These are phyloP conservation scores for Cyclura pinguis DNA, from an alignment of 2,797 vertebrate genomes.

Conservation along the genomic window DNA sequence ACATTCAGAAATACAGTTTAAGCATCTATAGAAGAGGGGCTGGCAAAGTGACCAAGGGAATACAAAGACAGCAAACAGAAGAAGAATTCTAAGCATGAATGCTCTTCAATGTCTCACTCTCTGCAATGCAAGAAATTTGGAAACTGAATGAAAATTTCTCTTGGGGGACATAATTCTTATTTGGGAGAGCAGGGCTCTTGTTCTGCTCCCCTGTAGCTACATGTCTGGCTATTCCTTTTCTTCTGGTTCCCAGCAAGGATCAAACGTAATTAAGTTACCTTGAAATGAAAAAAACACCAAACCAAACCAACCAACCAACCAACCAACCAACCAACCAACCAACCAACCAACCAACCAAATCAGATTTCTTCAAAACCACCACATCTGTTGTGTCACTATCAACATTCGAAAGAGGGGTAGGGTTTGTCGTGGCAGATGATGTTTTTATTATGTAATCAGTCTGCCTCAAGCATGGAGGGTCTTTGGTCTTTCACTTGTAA, in stretches of 20 bases:
- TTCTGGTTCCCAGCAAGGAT: background rate
- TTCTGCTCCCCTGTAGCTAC: background rate
- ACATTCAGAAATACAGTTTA: too few relatives aligned
- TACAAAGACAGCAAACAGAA: too few relatives aligned
- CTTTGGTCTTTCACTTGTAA: background rate
- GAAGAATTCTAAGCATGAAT: too few relatives aligned
- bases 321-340: too few relatives aligned
- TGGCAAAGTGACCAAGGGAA: too few relatives aligned
- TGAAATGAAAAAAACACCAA: background rate
- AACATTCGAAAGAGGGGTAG: background rate
- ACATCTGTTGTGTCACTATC: background rate
- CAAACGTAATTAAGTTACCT: background rate
- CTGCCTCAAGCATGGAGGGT: background rate
- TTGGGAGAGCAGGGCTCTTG: background rate
- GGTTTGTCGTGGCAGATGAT: background rate
- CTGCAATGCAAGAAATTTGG: too few relatives aligned
- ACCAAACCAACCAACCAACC: too few relatives aligned
- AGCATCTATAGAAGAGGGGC: too few relatives aligned
- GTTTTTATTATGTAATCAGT: background rate
- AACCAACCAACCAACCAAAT: too few relatives aligned
- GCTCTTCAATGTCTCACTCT: too few relatives aligned
- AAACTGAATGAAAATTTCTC: too few relatives aligned
- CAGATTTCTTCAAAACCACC: background rate
- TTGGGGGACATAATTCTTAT: too few relatives aligned
- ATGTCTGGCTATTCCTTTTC: background rate